Conservation (phyloP, 2,113 vertebrate genomes). For the Pseudois nayaur region DNA sequence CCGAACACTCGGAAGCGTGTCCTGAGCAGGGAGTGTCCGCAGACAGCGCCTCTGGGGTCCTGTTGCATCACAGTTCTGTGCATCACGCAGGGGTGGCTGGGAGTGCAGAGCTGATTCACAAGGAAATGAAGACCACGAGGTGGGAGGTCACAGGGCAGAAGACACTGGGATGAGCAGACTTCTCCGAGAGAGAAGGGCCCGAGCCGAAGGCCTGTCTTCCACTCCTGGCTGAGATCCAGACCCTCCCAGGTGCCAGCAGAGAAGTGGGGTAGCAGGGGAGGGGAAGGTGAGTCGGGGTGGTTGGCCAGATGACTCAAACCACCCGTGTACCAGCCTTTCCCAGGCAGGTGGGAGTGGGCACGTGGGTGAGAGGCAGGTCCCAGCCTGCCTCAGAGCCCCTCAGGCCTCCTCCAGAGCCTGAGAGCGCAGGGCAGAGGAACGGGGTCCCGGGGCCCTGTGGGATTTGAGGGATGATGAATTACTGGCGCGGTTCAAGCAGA, state of each 20-base stretch:
- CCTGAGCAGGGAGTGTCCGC: fast-evolving
- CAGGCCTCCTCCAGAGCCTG: not conserved
- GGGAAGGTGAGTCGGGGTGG: too few relatives aligned
- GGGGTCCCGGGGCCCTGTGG: fast-evolving
- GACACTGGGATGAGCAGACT: not conserved
- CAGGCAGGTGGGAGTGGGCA: fast-evolving
- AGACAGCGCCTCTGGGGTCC: fast-evolving
- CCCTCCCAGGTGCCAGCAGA: not conserved
- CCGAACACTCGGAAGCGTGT: not conserved
- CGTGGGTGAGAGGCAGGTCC: not conserved
- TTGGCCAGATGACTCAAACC: not conserved
- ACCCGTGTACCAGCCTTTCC: fast-evolving
- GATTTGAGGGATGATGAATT: too few relatives aligned
- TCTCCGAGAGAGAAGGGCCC: fast-evolving
- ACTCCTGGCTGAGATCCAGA: not conserved
- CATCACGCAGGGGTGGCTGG: fast-evolving
- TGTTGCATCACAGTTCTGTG: too few relatives aligned
- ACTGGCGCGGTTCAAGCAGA: not conserved
- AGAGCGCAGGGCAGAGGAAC: fast-evolving
- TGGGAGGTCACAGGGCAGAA: too few relatives aligned
- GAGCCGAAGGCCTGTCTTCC: fast-evolving
- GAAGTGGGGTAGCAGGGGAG: fast-evolving
- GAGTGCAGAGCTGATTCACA: not conserved
- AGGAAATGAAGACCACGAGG: too few relatives aligned
- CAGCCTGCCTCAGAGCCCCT: fast-evolving